Evolutionary conservation across 2,888 invertebrate genomes (phyloP).

Genomic region (Brachynemurus nebulosus): DNA sequence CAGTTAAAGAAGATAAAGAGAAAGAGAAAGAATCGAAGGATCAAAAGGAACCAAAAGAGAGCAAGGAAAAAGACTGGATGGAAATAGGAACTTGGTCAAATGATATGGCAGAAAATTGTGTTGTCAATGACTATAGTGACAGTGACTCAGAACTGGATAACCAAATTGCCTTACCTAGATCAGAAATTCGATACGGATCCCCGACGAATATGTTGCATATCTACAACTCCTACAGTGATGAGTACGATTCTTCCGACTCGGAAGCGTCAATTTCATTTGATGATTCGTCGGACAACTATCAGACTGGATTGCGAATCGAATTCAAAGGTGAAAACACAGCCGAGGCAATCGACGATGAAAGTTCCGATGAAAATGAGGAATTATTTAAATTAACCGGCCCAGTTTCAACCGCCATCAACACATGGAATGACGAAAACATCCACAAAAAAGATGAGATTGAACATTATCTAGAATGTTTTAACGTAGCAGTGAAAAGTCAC

Average conservation of each 20-base stretch:
- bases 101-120: slow-evolving; percentile 60
- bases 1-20: slow-evolving; percentile 19
- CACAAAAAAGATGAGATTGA: slow-evolving; percentile 7
- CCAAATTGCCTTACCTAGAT: slow-evolving; percentile 17
- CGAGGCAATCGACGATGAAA: slow-evolving; percentile 57
- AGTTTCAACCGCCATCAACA: slow-evolving; percentile 3
- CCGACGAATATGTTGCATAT: slow-evolving; percentile 34
- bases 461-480: slow-evolving; percentile 17
- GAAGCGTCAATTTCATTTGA: slow-evolving; percentile 35
- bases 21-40: slow-evolving; percentile 17
- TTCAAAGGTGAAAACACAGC: slow-evolving; percentile 76
- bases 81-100: slow-evolving; percentile 89
- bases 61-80: slow-evolving; percentile 40
- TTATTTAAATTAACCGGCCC: slow-evolving; percentile 19
- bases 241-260: slow-evolving; percentile 38
- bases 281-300: slow-evolving; percentile 31
- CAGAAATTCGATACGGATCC: slow-evolving; percentile 38
- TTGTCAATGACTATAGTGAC: slow-evolving; percentile 29
- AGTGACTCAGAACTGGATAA: slow-evolving; percentile 28
- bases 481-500: slow-evolving; percentile 21
- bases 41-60: slow-evolving; percentile 20
- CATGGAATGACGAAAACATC: slow-evolving; percentile 9
- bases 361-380: not conserved
- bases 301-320: slow-evolving; percentile 55
- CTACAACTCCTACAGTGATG: slow-evolving; percentile 28